Evolutionary conservation across 2,888 invertebrate species (phyloP), one percentile per base, ranked within the genome.

Genomic region (Teinopalpus imperialis): DNA sequence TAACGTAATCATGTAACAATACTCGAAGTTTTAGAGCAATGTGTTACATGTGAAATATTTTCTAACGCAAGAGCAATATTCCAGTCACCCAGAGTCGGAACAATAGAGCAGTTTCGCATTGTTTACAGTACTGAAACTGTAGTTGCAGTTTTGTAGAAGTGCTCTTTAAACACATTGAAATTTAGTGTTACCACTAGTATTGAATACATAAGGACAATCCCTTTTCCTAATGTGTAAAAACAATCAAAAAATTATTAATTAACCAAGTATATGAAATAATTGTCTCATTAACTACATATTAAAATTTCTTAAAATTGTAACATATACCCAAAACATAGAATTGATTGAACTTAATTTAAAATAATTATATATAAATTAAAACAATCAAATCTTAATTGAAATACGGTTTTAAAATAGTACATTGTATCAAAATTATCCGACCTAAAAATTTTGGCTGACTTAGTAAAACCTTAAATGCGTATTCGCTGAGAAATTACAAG

Each of bases 401-500:
- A n/a, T n/a, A n/a, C n/a, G n/a, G n/a, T n/a, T n/a, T n/a, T n/a
- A n/a, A n/a, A n/a, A 36, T 36, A 8, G 14, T 24, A 29, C 24
- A 36, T 36, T 5, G 10, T 30, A 36, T 43, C 35, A 23, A 4
- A 21, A 23, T 34, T 42, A 34, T 20, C 21, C 9, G 20, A 26
- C 27, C 7, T 23, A 30, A 45, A 34, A 46, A 40, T 41, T n/a
- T 31, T 44, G 42, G 16, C 14, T 27, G 31, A 20, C 36, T 31
- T 27, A 29, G 41, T 45, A 43, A 43, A 42, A 50, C 39, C 42
- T 41, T 35, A 41, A 52, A 46, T 43, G 41, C 43, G 7, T 20
- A 14, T 50, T 26, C 48, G 43, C 61, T 56, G 48, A 54, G 61
- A 79, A 80, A 80, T 81, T 81, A 74, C 64, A 78, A 72, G 73